A percentile compares a stretch with the other conserved stretches of the same genome.
Conservation (phyloP, 2,888 invertebrate species). For the Latrodectus hesperus region DNA sequence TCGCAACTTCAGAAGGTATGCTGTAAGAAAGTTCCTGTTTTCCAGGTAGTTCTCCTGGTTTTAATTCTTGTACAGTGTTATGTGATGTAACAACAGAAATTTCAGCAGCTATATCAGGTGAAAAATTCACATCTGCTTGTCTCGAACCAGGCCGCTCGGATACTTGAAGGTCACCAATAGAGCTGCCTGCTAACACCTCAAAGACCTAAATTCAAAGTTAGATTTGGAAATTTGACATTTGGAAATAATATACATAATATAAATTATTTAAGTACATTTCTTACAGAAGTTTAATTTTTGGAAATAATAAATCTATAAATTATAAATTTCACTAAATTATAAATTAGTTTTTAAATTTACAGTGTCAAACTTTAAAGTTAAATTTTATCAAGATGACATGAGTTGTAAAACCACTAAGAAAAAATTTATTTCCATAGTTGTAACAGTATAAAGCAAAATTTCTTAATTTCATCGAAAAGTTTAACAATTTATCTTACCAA, state of each 20-base stretch:
- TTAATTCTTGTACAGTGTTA: constrained; percentile 44
- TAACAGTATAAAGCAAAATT: no score
- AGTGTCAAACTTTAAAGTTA: no score
- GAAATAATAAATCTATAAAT: no score
- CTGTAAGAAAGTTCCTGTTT: constrained; percentile 46
- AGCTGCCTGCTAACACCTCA: constrained; percentile 58
- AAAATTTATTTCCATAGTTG: no score
- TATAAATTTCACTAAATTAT: no score
- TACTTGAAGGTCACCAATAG: constrained; percentile 45
- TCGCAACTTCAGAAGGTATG: constrained; percentile 64
- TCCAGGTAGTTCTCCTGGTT: constrained; percentile 65
- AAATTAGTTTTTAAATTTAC: no score
- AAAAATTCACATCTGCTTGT: constrained; percentile 48
- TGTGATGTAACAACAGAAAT: constrained; percentile 58
- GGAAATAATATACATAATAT: neutral
- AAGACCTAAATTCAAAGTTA: constrained; percentile 20
- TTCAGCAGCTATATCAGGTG: constrained; percentile 57
- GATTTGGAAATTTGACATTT: neutral
- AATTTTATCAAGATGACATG: no score
- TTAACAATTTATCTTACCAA: no score
- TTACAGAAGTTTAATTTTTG: no score
- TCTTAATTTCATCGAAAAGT: no score
- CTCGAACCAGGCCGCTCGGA: constrained; percentile 55
- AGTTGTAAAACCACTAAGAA: no score
- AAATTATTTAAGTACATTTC: no score